Percentiles rank a stretch among this genome's conserved stretches.
Evolutionary conservation across 2,113 vertebrate species (phyloP).

Genomic region (Anas platyrhynchos): DNA sequence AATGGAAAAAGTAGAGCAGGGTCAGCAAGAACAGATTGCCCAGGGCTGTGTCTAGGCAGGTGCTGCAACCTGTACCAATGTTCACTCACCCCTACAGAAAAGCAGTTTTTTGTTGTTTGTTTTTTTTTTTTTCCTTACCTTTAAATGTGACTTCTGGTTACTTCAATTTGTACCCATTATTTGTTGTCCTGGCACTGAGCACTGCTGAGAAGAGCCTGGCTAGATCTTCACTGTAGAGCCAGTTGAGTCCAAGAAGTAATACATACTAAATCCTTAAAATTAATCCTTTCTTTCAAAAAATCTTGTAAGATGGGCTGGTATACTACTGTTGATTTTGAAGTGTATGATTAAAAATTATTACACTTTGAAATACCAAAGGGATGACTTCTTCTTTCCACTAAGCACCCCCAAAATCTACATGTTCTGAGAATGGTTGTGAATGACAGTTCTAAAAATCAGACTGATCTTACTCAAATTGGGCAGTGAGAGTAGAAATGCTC

Average conservation of each 20-base stretch:
- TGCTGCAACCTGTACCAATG: background rate
- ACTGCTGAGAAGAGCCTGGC: fast-evolving
- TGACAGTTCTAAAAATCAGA: background rate
- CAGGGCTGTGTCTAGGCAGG: background rate
- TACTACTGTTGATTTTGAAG: background rate
- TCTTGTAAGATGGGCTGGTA: background rate
- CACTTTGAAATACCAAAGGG: background rate
- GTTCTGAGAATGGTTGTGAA: background rate
- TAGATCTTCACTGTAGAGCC: background rate
- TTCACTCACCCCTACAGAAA: background rate
- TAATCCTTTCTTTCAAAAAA: background rate
- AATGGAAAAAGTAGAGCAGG: background rate
- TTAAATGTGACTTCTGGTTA: background rate
- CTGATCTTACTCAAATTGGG: background rate
- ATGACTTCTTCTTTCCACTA: background rate
- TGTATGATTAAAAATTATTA: background rate
- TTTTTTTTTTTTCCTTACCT: background rate
- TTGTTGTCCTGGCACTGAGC: background rate
- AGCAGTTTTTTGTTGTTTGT: background rate
- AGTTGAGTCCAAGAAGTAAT: background rate
- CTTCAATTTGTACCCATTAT: background rate
- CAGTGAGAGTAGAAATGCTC: background rate
- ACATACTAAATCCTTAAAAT: background rate
- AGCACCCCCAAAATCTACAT: background rate
- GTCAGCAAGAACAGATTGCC: background rate